Evolutionary conservation across 1,140 invertebrate species (phyloP), one percentile per base, ranked within the genome.

Genomic region (Aricia agestis): DNA sequence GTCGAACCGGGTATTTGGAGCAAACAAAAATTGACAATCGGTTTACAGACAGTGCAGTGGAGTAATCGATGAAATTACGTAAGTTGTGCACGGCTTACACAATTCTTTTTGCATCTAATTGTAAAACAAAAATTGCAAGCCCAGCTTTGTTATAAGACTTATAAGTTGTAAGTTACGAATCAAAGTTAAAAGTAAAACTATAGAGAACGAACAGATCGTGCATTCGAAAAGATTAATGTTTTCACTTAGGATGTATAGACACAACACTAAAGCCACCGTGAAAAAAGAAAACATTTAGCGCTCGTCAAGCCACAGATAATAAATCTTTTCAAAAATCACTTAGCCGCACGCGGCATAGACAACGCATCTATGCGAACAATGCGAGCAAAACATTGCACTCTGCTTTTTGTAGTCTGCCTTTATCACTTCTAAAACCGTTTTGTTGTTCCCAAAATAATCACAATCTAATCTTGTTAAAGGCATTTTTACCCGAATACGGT

Each of bases 281-380:
- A 59, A 1, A 3, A 18, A 63, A 63, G 6, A 63, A 18, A 19
- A 63, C 17, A 63, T 42, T 63, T 70, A 36, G 58, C 61, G 17
- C 68, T 61, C 67, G 52, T 63, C 59, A 63, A 41, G 67, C 69
- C 72, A 73, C 66, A 70, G 72, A 69, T 65, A 42, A 73, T 73
- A 73, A 73, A 73, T 73, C 72, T 69, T 70, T 69, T 67, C 63
- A 66, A 67, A 69, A 69, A 42, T 69, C 63, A 65, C 57, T 65
- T 71, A 71, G 66, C 32, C 69, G 72, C 66, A 68, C 69, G 66
- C 32, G 66, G 72, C 66, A 68, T 73, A 69, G 68, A 59, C 68
- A 59, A 73, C 67, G 72, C 57, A 32, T 52, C 45, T 52, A 52
- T 31, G 42, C 32, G 63, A 69, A 73, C 72, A 73, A 73, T 73